A percentile compares a stretch with the other conserved stretches of the same genome.
phyloP scores from a whole-genome alignment of 2,888 invertebrate genomes.

The Tanytarsus gracilentus region DNA sequence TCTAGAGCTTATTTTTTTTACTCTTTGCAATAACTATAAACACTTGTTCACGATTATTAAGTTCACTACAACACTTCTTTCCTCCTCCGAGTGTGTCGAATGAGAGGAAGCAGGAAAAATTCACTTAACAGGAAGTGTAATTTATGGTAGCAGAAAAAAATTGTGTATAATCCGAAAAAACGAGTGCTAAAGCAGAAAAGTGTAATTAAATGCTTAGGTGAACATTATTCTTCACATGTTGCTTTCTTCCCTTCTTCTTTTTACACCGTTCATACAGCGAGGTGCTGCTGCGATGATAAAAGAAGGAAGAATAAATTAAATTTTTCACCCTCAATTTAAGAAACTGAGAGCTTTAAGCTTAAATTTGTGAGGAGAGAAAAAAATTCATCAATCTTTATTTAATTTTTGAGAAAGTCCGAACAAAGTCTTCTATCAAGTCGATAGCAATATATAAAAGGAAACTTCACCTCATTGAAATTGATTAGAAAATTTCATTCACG shows the following conservation, averaged over 20 bases:
- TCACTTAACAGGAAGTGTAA: conserved; percentile 1
- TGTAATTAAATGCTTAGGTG: conserved; percentile 17
- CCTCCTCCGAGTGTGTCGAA: not conserved
- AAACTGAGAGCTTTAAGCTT: no score
- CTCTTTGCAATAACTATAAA: not conserved
- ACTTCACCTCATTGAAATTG: conserved; percentile 24
- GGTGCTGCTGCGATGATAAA: no score
- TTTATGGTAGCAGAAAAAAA: not conserved
- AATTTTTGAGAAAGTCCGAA: not conserved
- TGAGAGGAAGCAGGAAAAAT: no score
- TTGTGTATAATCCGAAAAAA: not conserved
- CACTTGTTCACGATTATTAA: not conserved
- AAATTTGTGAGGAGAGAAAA: no score
- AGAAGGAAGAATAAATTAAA: no score
- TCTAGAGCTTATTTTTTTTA: no score
- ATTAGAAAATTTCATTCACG: conserved; percentile 23
- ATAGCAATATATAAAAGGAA: not conserved
- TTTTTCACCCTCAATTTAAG: no score
- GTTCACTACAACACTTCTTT: not conserved
- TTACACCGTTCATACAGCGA: not conserved
- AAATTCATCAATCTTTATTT: conserved; percentile 23
- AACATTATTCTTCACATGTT: conserved; percentile 18
- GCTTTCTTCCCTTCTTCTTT: not conserved
- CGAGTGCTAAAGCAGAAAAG: not conserved
- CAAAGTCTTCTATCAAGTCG: conserved; percentile 21